A percentile compares a stretch with the other conserved stretches of the same genome.
These are phyloP conservation scores for Pyxicephalus adspersus DNA, from an alignment of 2,113 vertebrate species.

Conservation along the genomic window DNA sequence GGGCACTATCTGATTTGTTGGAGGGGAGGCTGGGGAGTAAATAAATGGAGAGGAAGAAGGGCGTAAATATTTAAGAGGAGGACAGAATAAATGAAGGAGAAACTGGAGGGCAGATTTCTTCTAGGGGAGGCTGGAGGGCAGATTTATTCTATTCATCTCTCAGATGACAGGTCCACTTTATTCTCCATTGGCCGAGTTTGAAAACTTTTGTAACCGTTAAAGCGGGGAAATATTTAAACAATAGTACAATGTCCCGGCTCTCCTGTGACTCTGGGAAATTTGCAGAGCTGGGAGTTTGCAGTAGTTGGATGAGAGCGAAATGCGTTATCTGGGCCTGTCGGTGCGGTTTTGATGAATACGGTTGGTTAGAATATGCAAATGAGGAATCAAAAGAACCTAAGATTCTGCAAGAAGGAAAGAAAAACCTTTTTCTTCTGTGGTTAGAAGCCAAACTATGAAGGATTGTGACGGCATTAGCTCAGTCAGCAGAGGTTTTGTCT, in stretches of 20 bases:
- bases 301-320: slow-evolving; percentile 1
- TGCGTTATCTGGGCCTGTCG: slow-evolving; percentile 17
- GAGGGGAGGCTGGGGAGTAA: no score
- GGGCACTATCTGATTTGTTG: no score
- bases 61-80: no score
- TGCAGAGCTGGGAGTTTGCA: slow-evolving; percentile 18
- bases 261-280: background rate
- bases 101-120: no score
- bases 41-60: no score
- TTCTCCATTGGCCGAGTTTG: background rate
- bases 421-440: slow-evolving; percentile 34
- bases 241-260: background rate
- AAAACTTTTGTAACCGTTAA: slow-evolving; percentile 25
- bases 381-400: slow-evolving; percentile 12
- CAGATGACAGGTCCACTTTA: no score
- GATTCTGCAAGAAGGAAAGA: slow-evolving; percentile 34
- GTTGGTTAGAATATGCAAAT: slow-evolving; percentile 38
- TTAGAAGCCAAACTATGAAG: slow-evolving; percentile 45
- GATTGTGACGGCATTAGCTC: background rate
- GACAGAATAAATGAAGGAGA: no score
- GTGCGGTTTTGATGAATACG: slow-evolving; percentile 41
- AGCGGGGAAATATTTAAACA: background rate
- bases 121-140: no score
- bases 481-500: slow-evolving; percentile 22
- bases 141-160: no score